Percentiles rank a stretch among this genome's conserved stretches.
Conservation (phyloP, 2,888 invertebrate genomes). For the Aphidoletes aphidimyza region DNA sequence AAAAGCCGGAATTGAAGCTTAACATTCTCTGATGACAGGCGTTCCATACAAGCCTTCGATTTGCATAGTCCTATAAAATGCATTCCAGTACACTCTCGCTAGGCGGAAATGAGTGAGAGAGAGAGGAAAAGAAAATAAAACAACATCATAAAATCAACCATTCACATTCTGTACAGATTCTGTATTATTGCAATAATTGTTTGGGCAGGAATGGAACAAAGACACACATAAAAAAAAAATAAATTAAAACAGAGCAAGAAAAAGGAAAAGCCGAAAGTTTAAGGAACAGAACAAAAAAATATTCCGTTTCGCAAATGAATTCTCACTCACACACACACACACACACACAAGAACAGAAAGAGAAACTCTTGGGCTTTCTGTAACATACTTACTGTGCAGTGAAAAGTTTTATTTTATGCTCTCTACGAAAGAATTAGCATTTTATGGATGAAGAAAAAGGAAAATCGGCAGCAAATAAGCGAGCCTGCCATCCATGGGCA, state of each 20-base stretch:
- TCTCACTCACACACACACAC: not conserved
- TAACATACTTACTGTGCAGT: not conserved
- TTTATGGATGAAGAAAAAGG: not conserved
- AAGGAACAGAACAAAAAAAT: not conserved
- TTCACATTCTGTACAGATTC: constrained; percentile 27
- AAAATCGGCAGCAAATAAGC: not conserved
- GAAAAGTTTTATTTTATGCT: constrained; percentile 49
- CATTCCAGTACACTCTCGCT: too few relatives aligned
- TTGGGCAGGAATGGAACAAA: too few relatives aligned
- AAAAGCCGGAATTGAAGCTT: too few relatives aligned
- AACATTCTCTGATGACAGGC: not conserved
- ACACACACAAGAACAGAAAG: too few relatives aligned
- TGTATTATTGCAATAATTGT: constrained; percentile 11
- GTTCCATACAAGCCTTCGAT: constrained; percentile 36
- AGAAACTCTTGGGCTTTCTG: not conserved
- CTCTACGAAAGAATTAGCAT: constrained; percentile 28
- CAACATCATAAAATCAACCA: constrained; percentile 14
- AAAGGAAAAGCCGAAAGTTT: not conserved
- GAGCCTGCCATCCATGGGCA: not conserved
- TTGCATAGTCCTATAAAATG: constrained; percentile 21
- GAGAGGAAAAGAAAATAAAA: not conserved
- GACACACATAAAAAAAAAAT: too few relatives aligned
- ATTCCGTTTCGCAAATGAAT: not conserved
- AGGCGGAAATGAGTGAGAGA: too few relatives aligned
- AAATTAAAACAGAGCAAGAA: constrained; percentile 3